Base-by-base conservation (phyloP, 2,888 invertebrate species). In the Aquatica leii region DNA sequence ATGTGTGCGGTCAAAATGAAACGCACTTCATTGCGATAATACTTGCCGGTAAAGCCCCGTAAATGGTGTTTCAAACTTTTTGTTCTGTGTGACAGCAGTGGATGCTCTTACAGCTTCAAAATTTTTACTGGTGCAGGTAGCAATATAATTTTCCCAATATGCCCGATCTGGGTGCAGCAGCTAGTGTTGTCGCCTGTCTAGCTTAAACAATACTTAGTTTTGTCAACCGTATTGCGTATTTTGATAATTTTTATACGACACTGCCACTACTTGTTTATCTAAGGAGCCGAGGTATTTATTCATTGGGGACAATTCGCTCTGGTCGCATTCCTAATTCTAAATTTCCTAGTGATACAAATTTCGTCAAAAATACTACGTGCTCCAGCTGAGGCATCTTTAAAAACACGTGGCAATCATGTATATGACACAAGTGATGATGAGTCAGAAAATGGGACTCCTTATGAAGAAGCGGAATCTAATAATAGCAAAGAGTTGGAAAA, bases 61-160 rank as follows among this genome's bases (percentile, higher is more conserved):
- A n/a, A n/a, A 68, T 2, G 72, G 76, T 1, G 15, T 55, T 8
- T 62, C 62, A 51, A n/a, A n/a, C n/a, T n/a, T 3, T 66, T 66
- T 46, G 31, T 31, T 5, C 37, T 76, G 9, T 64, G 76, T 72
- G 69, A 70, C 73, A 61, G 57, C 41, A 65, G 65, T 60, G 73
- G 73, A 40, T 70, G 62, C 55, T 62, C 67, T n/a, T 72, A 71
- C 56, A 62, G 66, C 54, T 74, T 74, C n/a, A n/a, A n/a, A n/a
- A n/a, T n/a, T n/a, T n/a, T n/a, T n/a, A n/a, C n/a, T 69, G 71
- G 9, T 11, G 37, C 37, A 37, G 12, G 12, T n/a, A 3, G 12
- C 12, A 37, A 37, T 9, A n/a, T 37, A 2, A 37, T 37, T 37
- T 12, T 37, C 37, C 37, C n/a, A n/a, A n/a, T 37, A 37, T 9